phyloP scores from a whole-genome alignment of 2,797 vertebrate genomes.

The Distichodus sexfasciatus region DNA sequence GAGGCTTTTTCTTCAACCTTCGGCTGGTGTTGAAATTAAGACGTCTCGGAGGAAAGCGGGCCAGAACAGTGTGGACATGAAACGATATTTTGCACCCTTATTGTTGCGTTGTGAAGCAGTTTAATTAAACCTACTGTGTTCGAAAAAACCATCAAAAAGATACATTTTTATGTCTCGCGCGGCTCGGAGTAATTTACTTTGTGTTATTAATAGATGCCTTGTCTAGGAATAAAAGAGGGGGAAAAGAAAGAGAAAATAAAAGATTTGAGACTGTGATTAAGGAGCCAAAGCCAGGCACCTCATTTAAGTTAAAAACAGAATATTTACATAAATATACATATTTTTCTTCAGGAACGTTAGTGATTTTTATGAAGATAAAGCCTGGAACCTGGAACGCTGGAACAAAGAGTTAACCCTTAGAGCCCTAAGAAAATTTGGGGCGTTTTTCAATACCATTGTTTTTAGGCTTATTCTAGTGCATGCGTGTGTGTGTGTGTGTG shows the following conservation, averaged over 20 bases:
- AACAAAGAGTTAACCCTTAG: too few species aligned
- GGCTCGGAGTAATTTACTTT: conserved; percentile 66
- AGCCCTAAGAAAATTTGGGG: too few species aligned
- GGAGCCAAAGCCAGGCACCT: conserved; percentile 63
- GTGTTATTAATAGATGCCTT: conserved; percentile 72
- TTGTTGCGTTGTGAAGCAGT: conserved; percentile 63
- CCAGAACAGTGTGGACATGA: conserved; percentile 35
- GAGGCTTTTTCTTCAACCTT: not conserved
- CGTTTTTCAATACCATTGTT: too few species aligned
- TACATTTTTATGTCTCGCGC: conserved; percentile 62
- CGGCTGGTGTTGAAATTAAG: not conserved
- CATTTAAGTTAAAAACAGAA: too few species aligned
- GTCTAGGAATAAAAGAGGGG: conserved; percentile 47
- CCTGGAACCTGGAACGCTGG: too few species aligned
- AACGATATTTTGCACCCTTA: conserved; percentile 45
- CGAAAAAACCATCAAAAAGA: conserved; percentile 64
- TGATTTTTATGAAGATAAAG: too few species aligned
- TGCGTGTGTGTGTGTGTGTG: too few species aligned
- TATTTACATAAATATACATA: too few species aligned
- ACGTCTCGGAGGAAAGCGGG: conserved; percentile 16
- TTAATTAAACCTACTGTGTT: conserved; percentile 70
- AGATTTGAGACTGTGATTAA: conserved; percentile 71
- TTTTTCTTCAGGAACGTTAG: too few species aligned
- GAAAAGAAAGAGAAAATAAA: conserved; percentile 46
- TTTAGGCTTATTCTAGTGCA: too few species aligned